A percentile compares a stretch with the other conserved stretches of the same genome.
These are phyloP conservation scores for Cetonia aurata DNA, from an alignment of 2,888 invertebrate genomes.

Conservation along the genomic window DNA sequence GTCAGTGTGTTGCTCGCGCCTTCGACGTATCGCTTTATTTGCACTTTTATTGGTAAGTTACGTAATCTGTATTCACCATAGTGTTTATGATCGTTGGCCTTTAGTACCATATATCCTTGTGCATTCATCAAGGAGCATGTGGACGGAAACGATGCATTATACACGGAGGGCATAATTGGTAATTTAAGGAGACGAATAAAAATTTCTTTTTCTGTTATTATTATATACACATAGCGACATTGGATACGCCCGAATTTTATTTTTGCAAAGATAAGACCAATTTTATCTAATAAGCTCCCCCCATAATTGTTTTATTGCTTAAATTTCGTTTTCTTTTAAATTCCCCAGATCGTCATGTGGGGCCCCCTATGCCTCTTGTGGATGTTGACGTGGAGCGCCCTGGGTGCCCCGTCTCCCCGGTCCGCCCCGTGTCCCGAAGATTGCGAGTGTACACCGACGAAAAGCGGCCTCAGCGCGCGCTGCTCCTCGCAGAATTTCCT, in stretches of 20 bases:
- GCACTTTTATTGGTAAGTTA: slow-evolving; percentile 50
- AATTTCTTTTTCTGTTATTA: no score
- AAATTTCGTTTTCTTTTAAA: slow-evolving; percentile 24
- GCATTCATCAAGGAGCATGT: slow-evolving; percentile 49
- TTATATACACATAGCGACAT: slow-evolving; percentile 48
- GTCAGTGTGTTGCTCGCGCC: slow-evolving; percentile 44
- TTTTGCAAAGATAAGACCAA: slow-evolving; percentile 20
- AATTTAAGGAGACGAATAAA: slow-evolving; percentile 52
- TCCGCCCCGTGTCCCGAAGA: slow-evolving; percentile 68
- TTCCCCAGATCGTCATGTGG: slow-evolving; percentile 47
- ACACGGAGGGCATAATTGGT: slow-evolving; percentile 52
- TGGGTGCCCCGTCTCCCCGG: slow-evolving; percentile 54
- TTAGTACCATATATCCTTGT: slow-evolving; percentile 50
- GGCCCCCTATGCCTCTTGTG: slow-evolving; percentile 44
- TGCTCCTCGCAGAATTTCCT: slow-evolving; percentile 81
- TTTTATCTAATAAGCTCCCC: slow-evolving; percentile 37
- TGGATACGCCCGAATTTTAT: slow-evolving; percentile 47
- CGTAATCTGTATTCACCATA: slow-evolving; percentile 45
- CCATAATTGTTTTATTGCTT: background rate
- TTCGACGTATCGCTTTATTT: slow-evolving; percentile 44
- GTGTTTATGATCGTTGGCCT: slow-evolving; percentile 48
- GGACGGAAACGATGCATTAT: slow-evolving; percentile 60
- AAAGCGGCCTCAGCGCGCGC: slow-evolving; percentile 76
- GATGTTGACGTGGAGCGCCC: slow-evolving; percentile 44
- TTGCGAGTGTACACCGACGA: slow-evolving; percentile 74